phyloP scores from a whole-genome alignment of 2,113 vertebrate genomes.

The Apodemus speciosus region DNA sequence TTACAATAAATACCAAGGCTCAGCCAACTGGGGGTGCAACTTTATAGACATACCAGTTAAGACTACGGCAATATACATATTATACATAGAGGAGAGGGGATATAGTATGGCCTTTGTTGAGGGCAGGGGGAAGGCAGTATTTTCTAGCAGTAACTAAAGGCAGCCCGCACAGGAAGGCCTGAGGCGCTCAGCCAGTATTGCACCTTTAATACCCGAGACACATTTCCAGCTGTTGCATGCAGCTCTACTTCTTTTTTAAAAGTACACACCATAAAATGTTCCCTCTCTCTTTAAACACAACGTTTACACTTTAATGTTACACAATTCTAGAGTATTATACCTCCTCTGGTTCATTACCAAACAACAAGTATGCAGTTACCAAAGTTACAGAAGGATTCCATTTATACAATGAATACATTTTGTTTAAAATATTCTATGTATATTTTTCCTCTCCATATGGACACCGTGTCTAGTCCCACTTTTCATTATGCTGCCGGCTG shows the following conservation, averaged over 20 bases:
- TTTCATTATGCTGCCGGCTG: constrained; percentile 99
- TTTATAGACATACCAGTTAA: constrained; percentile 81
- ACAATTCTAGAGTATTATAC: constrained; percentile 90
- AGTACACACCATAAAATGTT: constrained; percentile 86
- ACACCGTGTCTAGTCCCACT: constrained; percentile 97
- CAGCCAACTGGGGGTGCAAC: constrained; percentile 84
- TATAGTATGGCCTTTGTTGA: neutral
- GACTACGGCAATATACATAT: constrained; percentile 44
- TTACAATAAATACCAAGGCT: constrained; percentile 84
- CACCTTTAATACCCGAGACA: constrained; percentile 93
- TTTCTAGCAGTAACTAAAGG: constrained; percentile 58
- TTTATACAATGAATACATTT: constrained; percentile 92
- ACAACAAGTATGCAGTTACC: constrained; percentile 89
- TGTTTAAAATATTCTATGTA: constrained; percentile 90
- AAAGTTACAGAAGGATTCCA: constrained; percentile 91
- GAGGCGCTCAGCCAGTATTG: constrained; percentile 87
- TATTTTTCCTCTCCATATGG: constrained; percentile 95
- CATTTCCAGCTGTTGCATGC: constrained; percentile 89
- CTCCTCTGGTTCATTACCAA: constrained; percentile 89
- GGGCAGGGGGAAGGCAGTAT: neutral
- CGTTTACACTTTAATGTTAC: constrained; percentile 88
- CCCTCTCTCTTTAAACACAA: constrained; percentile 85
- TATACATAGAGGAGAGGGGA: neutral
- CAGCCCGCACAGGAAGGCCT: constrained; percentile 78
- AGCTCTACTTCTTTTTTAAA: constrained; percentile 84